Evolutionary conservation across 2,888 invertebrate species (phyloP).

Genomic region (Conistra vaccinii): DNA sequence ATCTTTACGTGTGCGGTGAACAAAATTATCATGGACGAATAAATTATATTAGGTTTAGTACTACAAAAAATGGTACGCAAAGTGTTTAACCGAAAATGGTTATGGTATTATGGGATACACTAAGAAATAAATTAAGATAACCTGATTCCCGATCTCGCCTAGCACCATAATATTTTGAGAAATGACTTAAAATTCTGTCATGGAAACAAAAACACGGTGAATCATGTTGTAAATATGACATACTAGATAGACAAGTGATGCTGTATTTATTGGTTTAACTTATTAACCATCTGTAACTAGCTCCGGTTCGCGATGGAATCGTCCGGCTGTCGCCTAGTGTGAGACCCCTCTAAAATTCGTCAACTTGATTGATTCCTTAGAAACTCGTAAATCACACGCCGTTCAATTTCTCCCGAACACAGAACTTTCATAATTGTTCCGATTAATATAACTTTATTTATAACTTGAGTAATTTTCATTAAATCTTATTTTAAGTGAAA

Average conservation of each 20-base stretch:
- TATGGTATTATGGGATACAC: too few relatives aligned
- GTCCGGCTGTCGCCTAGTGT: not conserved
- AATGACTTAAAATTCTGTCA: not conserved
- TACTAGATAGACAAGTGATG: not conserved
- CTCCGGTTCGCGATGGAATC: not conserved
- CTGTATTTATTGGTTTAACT: too few relatives aligned
- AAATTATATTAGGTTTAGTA: not conserved
- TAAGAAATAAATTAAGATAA: too few relatives aligned
- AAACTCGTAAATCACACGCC: conserved; percentile 54
- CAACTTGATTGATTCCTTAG: conserved; percentile 60
- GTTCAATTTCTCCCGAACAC: conserved; percentile 32
- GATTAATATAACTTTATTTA: conserved; percentile 41
- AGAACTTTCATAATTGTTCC: conserved; percentile 56
- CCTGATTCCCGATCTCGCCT: too few relatives aligned
- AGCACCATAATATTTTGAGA: not conserved
- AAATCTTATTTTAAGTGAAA: conserved; percentile 22
- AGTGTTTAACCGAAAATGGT: not conserved
- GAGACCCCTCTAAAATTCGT: conserved; percentile 16
- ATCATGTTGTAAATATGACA: not conserved
- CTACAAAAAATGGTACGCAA: not conserved
- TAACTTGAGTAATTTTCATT: conserved; percentile 34
- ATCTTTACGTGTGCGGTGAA: not conserved
- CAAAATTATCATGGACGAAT: conserved; percentile 2
- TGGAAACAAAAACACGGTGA: not conserved
- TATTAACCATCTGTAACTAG: not conserved